Percentiles rank a stretch among this genome's conserved stretches.
Conservation (phyloP, 2,797 vertebrate genomes). For the Falco rusticolus region DNA sequence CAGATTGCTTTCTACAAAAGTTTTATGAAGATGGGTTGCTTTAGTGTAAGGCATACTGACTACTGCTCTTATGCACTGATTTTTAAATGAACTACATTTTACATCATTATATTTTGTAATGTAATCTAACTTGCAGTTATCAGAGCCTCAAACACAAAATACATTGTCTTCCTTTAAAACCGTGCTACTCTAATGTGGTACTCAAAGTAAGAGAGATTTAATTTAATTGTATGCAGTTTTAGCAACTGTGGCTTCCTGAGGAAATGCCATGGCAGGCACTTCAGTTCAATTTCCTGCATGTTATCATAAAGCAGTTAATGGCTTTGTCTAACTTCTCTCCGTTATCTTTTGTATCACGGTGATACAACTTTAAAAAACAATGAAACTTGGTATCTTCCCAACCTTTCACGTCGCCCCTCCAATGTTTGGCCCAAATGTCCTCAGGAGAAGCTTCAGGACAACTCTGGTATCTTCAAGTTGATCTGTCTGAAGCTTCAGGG, state of each 20-base stretch:
- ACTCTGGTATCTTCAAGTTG: background rate
- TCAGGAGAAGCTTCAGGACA: background rate
- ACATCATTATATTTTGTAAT: background rate
- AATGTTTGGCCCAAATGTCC: background rate
- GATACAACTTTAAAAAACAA: background rate
- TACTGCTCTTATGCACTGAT: background rate
- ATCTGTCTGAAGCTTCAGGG: background rate
- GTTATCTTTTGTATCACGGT: background rate
- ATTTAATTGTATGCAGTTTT: background rate
- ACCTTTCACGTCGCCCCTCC: accelerated
- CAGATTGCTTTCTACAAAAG: background rate
- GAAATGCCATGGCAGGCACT: background rate
- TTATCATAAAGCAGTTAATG: background rate
- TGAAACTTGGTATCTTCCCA: background rate
- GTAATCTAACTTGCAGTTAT: background rate
- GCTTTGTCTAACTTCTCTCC: background rate
- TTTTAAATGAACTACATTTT: background rate
- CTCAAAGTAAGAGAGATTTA: background rate
- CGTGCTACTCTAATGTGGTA: background rate
- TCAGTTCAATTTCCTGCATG: background rate
- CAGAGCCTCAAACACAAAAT: background rate
- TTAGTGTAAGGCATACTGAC: background rate
- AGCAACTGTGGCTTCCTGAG: background rate
- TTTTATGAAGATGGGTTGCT: background rate
- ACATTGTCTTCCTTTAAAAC: background rate